A percentile compares a stretch with the other conserved stretches of the same genome.
These are phyloP conservation scores for Aethina tumida DNA, from an alignment of 1,140 invertebrate species.

Conservation along the genomic window DNA sequence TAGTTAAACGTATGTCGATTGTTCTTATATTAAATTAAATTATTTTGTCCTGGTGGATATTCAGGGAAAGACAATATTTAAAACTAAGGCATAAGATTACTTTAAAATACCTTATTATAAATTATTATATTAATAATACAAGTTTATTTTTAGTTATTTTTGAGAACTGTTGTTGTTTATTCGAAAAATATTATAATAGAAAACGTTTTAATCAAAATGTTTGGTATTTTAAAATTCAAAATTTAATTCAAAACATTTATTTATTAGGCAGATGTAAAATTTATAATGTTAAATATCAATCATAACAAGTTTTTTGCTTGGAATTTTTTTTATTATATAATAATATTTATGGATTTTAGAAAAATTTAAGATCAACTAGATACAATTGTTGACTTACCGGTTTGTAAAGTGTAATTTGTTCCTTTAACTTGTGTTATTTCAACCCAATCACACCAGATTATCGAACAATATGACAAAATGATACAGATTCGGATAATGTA, in stretches of 20 bases:
- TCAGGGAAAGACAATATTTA: too few relatives aligned
- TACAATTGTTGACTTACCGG: slow-evolving; percentile 2
- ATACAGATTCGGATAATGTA: background rate
- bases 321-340: background rate
- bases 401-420: background rate
- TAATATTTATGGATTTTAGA: background rate
- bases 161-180: too few relatives aligned
- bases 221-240: too few relatives aligned
- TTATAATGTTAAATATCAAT: background rate
- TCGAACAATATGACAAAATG: background rate
- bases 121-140: too few relatives aligned
- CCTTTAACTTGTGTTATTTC: slow-evolving; percentile 6
- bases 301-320: background rate
- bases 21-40: too few relatives aligned
- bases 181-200: too few relatives aligned
- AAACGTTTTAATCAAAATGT: too few relatives aligned
- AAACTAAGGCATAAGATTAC: too few relatives aligned
- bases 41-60: too few relatives aligned
- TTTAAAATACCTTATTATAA: too few relatives aligned
- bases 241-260: background rate
- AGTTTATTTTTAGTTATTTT: too few relatives aligned
- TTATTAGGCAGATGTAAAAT: background rate
- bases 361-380: background rate
- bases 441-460: slow-evolving; percentile 9
- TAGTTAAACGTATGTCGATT: background rate